These are phyloP conservation scores for Macropus fuliginosus DNA, from an alignment of 2,797 vertebrate species.

Conservation along the genomic window DNA sequence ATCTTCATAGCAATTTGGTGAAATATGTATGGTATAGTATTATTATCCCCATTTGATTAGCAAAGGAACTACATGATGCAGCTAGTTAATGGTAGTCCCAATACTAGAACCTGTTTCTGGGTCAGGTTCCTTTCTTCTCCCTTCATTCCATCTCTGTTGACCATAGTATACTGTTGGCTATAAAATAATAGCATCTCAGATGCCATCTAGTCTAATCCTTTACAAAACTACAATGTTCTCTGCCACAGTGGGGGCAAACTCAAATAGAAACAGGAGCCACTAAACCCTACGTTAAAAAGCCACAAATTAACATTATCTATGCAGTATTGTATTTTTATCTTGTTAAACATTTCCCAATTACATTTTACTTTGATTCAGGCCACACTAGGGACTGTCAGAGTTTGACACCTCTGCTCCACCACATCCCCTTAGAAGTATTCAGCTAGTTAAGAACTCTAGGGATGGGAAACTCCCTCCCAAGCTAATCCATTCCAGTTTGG, in stretches of 20 bases:
- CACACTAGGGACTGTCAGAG: not conserved
- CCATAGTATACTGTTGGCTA: not conserved
- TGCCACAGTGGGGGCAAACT: not conserved
- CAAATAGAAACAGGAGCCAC: not conserved
- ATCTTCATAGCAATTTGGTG: not conserved
- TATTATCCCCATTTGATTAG: not conserved
- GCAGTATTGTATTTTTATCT: not conserved
- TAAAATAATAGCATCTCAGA: not conserved
- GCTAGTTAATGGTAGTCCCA: not conserved
- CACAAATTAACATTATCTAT: not conserved
- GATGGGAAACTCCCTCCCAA: not conserved
- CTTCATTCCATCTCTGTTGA: not conserved
- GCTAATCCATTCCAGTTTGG: not conserved
- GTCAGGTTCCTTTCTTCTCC: not conserved
- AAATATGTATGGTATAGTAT: not conserved
- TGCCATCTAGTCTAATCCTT: not conserved
- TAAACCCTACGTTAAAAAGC: not conserved
- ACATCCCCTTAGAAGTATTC: too few species aligned
- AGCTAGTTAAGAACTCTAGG: not conserved
- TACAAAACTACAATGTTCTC: not conserved
- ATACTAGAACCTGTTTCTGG: constrained; percentile 1
- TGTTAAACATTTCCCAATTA: not conserved
- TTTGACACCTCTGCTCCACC: not conserved
- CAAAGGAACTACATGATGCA: not conserved
- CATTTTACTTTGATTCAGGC: not conserved